A percentile compares a stretch with the other conserved stretches of the same genome.
phyloP scores from a whole-genome alignment of 2,113 vertebrate genomes.

The Crotalus helleri region DNA sequence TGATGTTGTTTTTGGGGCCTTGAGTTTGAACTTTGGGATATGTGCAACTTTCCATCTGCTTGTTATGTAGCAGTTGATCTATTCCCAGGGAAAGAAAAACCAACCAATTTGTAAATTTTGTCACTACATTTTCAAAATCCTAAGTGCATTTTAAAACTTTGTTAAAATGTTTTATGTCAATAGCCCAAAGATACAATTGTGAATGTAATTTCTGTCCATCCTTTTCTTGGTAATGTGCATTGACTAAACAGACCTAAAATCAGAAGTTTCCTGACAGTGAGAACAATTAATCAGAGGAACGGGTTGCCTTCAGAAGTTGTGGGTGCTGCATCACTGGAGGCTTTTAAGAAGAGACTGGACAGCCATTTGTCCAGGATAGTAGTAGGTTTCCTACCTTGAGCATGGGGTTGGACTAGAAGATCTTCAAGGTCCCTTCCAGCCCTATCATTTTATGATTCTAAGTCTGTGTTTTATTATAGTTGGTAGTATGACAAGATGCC shows the following conservation, averaged over 20 bases:
- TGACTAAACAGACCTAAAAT: neutral
- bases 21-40: neutral
- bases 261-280: neutral
- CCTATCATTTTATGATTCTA: neutral
- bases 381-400: neutral
- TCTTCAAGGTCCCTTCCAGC: neutral
- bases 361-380: neutral
- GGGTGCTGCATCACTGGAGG: neutral
- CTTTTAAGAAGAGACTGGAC: neutral
- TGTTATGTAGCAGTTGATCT: neutral
- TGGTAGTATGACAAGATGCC: neutral
- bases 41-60: neutral
- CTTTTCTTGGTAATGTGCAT: neutral
- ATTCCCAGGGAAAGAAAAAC: neutral
- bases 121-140: neutral
- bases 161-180: neutral
- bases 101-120: neutral
- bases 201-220: neutral
- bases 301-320: neutral
- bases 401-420: neutral
- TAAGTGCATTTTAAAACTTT: neutral
- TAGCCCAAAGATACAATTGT: neutral
- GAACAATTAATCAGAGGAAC: neutral
- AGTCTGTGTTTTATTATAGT: neutral
- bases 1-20: neutral